Conservation (phyloP, 2,113 vertebrate genomes). For the Herpetotheres cachinnans region DNA sequence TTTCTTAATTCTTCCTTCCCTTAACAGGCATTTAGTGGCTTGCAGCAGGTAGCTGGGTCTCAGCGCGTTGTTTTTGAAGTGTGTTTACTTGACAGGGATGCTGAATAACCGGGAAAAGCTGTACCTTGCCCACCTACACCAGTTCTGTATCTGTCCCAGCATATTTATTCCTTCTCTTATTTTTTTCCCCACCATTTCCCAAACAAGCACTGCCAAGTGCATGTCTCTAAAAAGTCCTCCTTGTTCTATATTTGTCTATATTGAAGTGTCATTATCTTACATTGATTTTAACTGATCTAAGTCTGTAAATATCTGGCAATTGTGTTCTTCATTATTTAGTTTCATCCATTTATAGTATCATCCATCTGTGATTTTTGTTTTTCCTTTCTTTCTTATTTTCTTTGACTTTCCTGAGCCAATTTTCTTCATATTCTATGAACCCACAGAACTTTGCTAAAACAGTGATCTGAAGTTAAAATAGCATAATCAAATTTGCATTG, state of each 20-base stretch:
- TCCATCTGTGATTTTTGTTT: slow-evolving; percentile 32
- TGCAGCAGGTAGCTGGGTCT: not conserved
- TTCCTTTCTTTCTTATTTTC: not conserved
- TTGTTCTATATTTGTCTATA: not conserved
- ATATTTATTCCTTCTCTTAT: not conserved
- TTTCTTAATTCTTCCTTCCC: not conserved
- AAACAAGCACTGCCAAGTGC: not conserved
- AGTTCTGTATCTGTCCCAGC: not conserved
- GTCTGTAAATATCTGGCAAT: slow-evolving; percentile 1
- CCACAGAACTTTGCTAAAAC: not conserved
- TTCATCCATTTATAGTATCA: slow-evolving; percentile 16
- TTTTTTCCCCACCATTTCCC: not conserved
- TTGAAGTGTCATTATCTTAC: slow-evolving; percentile 7
- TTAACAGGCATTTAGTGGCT: not conserved
- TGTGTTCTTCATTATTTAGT: slow-evolving; percentile 16
- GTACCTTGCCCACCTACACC: not conserved
- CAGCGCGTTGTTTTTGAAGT: not conserved
- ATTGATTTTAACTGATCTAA: slow-evolving; percentile 25
- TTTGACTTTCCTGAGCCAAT: not conserved
- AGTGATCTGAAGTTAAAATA: not conserved
- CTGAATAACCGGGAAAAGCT: not conserved
- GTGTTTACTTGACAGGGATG: not conserved
- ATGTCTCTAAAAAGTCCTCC: not conserved
- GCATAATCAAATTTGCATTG: not conserved
- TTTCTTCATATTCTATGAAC: not conserved